Conservation (phyloP, 2,113 vertebrate genomes). For the Genyomyrus donnyi region DNA sequence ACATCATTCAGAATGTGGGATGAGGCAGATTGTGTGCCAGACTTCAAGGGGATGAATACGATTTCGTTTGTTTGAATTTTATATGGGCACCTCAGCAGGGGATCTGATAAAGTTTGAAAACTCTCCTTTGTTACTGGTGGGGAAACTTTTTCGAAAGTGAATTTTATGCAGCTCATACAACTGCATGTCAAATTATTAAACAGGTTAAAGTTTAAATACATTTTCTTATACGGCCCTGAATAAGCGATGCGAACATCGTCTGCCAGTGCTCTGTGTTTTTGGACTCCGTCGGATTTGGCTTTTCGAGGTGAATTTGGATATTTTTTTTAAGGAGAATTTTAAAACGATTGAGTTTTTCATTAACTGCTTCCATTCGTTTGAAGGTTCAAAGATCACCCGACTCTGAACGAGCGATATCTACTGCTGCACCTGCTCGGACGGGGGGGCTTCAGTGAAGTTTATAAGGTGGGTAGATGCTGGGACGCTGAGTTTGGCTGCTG, state of each 20-base stretch:
- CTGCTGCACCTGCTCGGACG: constrained; percentile 91
- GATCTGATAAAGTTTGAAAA: not conserved
- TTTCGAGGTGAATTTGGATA: not conserved
- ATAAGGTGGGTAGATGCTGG: constrained; percentile 70
- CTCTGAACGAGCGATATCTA: constrained; percentile 93
- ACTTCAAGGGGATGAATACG: not conserved
- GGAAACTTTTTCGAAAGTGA: not conserved
- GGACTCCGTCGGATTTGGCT: not conserved
- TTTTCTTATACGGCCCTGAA: not conserved
- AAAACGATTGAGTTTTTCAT: not conserved
- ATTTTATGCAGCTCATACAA: not conserved
- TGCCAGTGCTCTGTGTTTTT: not conserved
- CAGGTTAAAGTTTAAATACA: not conserved
- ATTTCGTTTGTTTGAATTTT: not conserved
- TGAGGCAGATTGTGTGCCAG: not conserved
- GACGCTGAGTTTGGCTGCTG: not conserved
- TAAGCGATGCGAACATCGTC: not conserved
- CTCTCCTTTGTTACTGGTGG: constrained; percentile 1
- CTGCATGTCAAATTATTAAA: not conserved
- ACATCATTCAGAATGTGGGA: constrained; percentile 7
- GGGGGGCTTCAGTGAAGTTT: constrained; percentile 99
- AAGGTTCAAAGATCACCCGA: constrained; percentile 98
- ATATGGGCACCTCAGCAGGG: not conserved
- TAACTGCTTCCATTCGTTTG: constrained; percentile 22
- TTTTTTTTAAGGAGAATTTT: not conserved